Conservation (phyloP, 2,113 vertebrate genomes). For the Phrynosoma platyrhinos region DNA sequence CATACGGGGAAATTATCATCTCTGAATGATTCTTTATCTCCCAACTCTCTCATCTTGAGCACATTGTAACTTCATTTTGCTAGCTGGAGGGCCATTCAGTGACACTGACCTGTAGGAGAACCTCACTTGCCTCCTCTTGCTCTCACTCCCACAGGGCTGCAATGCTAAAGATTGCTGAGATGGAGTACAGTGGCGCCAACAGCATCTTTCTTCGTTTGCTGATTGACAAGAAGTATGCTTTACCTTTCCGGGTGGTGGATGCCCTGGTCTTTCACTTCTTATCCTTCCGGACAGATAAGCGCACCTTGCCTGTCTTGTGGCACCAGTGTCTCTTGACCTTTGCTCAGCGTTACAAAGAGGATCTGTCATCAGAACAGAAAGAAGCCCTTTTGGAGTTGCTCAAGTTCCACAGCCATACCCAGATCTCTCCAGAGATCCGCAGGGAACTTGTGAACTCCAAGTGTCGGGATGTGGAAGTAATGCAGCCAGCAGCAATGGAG, state of each 20-base stretch:
- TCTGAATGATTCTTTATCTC: not conserved
- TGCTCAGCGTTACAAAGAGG: slow-evolving; percentile 95
- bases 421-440: slow-evolving; percentile 87
- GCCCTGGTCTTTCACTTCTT: slow-evolving; percentile 97
- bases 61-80: not conserved
- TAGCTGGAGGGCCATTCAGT: not conserved
- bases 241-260: slow-evolving; percentile 97
- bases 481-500: slow-evolving; percentile 73
- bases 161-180: slow-evolving; percentile 96
- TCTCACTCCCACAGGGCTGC: slow-evolving; percentile 80
- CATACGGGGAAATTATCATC: not conserved
- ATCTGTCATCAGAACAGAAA: slow-evolving; percentile 93
- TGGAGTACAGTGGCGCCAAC: slow-evolving; percentile 96
- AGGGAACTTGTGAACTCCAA: slow-evolving; percentile 88
- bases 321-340: slow-evolving; percentile 94
- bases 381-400: slow-evolving; percentile 89
- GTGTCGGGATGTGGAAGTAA: slow-evolving; percentile 86
- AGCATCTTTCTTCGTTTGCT: slow-evolving; percentile 96
- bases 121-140: accelerated
- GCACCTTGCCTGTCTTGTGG: slow-evolving; percentile 93
- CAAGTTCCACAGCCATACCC: slow-evolving; percentile 87
- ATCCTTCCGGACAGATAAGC: slow-evolving; percentile 87
- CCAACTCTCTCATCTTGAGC: not conserved
- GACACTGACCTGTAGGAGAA: not conserved
- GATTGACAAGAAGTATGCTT: slow-evolving; percentile 96